Percentiles rank a stretch among this genome's conserved stretches.
These are phyloP conservation scores for Spondyliosoma cantharus DNA, from an alignment of 2,797 vertebrate genomes.

Conservation along the genomic window DNA sequence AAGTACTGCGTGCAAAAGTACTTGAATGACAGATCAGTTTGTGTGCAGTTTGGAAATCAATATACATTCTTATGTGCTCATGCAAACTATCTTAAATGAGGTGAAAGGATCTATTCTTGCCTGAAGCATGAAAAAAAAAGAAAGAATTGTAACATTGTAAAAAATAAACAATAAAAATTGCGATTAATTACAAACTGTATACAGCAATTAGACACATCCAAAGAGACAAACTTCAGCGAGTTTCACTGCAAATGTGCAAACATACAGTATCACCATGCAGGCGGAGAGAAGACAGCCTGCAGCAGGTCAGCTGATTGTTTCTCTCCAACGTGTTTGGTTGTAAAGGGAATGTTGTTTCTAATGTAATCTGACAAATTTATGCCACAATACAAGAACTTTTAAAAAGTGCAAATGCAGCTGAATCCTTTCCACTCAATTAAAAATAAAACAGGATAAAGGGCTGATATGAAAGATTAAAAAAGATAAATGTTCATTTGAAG, in stretches of 20 bases:
- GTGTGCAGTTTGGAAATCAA: slow-evolving; percentile 44
- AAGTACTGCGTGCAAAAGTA: slow-evolving; percentile 57
- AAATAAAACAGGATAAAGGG: slow-evolving; percentile 25
- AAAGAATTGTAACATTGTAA: slow-evolving; percentile 21
- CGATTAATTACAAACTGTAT: slow-evolving; percentile 62
- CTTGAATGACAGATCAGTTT: slow-evolving; percentile 34
- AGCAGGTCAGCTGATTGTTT: slow-evolving; percentile 14
- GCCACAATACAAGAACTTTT: slow-evolving; percentile 39
- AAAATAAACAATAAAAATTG: slow-evolving; percentile 37
- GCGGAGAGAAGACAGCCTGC: slow-evolving; percentile 26
- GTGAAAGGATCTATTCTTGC: slow-evolving; percentile 37
- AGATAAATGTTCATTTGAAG: slow-evolving; percentile 17
- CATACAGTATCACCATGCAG: slow-evolving; percentile 47
- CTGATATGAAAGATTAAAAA: slow-evolving; percentile 26
- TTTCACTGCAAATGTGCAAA: slow-evolving; percentile 71
- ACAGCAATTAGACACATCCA: slow-evolving; percentile 67
- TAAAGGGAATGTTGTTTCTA: slow-evolving; percentile 66
- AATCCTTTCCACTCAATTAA: slow-evolving; percentile 20
- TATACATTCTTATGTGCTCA: slow-evolving; percentile 56
- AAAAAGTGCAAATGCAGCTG: slow-evolving; percentile 75
- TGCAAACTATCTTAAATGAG: slow-evolving; percentile 60
- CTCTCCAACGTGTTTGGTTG: slow-evolving; percentile 41
- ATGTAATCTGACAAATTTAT: slow-evolving; percentile 41
- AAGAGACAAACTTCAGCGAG: slow-evolving; percentile 45
- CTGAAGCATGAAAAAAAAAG: slow-evolving; percentile 30